Conservation (phyloP, 2,797 vertebrate species). For the Loriculus beryllinus region DNA sequence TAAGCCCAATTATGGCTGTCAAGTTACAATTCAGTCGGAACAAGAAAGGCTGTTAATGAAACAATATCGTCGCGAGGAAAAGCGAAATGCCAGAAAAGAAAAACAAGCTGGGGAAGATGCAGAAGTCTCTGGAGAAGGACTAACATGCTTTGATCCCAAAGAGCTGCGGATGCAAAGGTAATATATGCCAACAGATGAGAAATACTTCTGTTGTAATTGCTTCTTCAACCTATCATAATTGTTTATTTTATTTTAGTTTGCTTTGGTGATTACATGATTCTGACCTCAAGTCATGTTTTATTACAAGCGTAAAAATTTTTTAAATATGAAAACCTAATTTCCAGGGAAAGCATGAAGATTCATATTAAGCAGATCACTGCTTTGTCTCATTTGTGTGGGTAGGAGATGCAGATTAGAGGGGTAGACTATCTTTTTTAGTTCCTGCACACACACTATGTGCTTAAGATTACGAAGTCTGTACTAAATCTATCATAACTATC, state of each 20-base stretch:
- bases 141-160: constrained; percentile 86
- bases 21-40: constrained; percentile 96
- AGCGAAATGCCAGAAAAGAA: constrained; percentile 86
- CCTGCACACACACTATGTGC: not conserved
- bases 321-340: constrained; percentile 75
- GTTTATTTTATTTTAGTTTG: constrained; percentile 48
- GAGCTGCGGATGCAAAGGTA: constrained; percentile 92
- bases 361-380: not conserved
- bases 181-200: constrained; percentile 49
- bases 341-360: constrained; percentile 54
- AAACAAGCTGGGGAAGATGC: constrained; percentile 85
- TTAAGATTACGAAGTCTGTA: constrained; percentile 67
- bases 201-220: constrained; percentile 46
- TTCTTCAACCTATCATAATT: constrained; percentile 26
- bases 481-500: constrained; percentile 60
- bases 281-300: constrained; percentile 56
- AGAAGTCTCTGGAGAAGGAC: constrained; percentile 79
- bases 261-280: constrained; percentile 48
- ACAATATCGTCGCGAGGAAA: constrained; percentile 90
- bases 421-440: constrained; percentile 69
- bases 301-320: constrained; percentile 52
- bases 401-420: constrained; percentile 77
- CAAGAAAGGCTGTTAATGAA: constrained; percentile 94
- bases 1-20: constrained; percentile 88
- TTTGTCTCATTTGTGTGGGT: constrained; percentile 67